A percentile compares a stretch with the other conserved stretches of the same genome.
Conservation (phyloP, 2,797 vertebrate genomes). For the Adelosebastes latens region DNA sequence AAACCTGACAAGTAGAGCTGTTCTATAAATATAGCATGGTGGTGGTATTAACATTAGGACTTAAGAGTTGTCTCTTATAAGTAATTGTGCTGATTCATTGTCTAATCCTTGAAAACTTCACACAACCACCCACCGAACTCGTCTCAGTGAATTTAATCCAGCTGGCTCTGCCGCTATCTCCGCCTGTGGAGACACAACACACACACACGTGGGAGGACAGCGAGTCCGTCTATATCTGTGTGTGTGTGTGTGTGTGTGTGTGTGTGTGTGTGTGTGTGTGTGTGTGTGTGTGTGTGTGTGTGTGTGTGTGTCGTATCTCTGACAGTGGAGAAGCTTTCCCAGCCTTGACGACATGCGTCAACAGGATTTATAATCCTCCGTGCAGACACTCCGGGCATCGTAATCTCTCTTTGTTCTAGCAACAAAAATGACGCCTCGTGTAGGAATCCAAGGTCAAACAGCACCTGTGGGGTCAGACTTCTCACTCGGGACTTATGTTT, state of each 20-base stretch:
- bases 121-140: slow-evolving; percentile 14
- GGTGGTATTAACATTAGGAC: slow-evolving; percentile 39
- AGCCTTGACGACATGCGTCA: slow-evolving; percentile 45
- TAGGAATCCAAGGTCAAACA: slow-evolving; percentile 52
- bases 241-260: slow-evolving; percentile 3
- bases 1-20: slow-evolving; percentile 36
- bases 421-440: slow-evolving; percentile 27
- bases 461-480: slow-evolving; percentile 40
- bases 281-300: slow-evolving; percentile 37
- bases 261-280: slow-evolving; percentile 10
- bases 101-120: slow-evolving; percentile 60
- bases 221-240: background rate
- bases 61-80: slow-evolving; percentile 45
- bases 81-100: slow-evolving; percentile 53
- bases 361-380: slow-evolving; percentile 53
- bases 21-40: slow-evolving; percentile 33
- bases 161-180: slow-evolving; percentile 44
- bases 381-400: slow-evolving; percentile 10
- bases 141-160: slow-evolving; percentile 53
- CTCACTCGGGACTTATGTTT: slow-evolving; percentile 23
- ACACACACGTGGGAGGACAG: slow-evolving; percentile 49
- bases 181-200: slow-evolving; percentile 65
- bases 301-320: slow-evolving; percentile 16
- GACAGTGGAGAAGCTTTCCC: slow-evolving; percentile 42
- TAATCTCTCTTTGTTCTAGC: slow-evolving; percentile 31